Evolutionary conservation across 2,888 invertebrate species (phyloP).

Genomic region (Tenthredo distinguenda): DNA sequence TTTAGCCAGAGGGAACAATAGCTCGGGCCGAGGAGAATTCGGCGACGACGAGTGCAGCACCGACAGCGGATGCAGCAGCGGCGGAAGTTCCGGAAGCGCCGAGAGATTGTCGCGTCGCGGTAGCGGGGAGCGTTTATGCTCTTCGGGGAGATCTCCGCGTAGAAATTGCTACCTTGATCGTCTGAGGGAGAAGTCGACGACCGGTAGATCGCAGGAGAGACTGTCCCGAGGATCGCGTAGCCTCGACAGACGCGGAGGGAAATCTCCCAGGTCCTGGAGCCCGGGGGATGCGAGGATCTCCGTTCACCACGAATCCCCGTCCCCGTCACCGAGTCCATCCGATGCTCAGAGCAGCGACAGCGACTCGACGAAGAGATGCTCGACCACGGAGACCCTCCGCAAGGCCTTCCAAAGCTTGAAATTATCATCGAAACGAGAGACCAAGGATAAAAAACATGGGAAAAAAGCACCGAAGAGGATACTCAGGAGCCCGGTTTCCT

Average conservation of each 20-base stretch:
- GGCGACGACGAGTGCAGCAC: conserved; percentile 73
- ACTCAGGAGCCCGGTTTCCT: conserved; percentile 87
- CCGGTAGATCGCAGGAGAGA: conserved; percentile 67
- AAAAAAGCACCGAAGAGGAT: conserved; percentile 85
- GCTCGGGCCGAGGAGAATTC: conserved; percentile 60
- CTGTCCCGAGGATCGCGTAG: conserved; percentile 62
- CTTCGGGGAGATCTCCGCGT: conserved; percentile 61
- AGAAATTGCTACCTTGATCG: conserved; percentile 66
- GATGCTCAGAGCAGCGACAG: conserved; percentile 79
- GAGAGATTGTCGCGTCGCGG: conserved; percentile 68
- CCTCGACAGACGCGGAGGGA: conserved; percentile 62
- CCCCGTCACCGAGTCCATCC: conserved; percentile 71
- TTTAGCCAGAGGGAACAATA: background rate
- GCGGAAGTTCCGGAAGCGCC: conserved; percentile 76
- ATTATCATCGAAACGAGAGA: conserved; percentile 77
- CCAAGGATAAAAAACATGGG: conserved; percentile 80
- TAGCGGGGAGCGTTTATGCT: conserved; percentile 67
- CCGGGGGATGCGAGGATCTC: conserved; percentile 59
- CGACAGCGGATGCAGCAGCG: conserved; percentile 78
- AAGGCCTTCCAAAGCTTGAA: conserved; percentile 86
- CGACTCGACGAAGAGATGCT: conserved; percentile 80
- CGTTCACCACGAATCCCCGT: conserved; percentile 64
- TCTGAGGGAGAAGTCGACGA: conserved; percentile 63
- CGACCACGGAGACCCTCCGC: conserved; percentile 84
- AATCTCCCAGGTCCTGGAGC: conserved; percentile 72